Evolutionary conservation across 2,797 vertebrate species (phyloP).

Genomic region (Siniperca scherzeri): DNA sequence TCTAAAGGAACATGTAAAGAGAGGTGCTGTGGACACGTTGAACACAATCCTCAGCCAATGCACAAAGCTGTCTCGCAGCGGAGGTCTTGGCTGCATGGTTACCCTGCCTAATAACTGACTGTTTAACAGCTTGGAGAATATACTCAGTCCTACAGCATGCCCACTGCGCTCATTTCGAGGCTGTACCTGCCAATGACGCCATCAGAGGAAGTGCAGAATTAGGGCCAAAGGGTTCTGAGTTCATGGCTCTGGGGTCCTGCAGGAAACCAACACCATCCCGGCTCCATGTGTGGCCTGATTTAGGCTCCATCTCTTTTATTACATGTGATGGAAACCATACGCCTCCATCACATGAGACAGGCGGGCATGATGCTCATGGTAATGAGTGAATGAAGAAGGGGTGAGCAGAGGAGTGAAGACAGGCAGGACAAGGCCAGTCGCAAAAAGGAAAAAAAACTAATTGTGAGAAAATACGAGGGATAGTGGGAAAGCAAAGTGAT

Average conservation of each 20-base stretch:
- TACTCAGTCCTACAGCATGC: constrained; percentile 29
- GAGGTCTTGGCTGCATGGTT: constrained; percentile 57
- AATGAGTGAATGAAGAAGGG: constrained; percentile 33
- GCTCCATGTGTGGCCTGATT: constrained; percentile 79
- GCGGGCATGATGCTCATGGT: constrained; percentile 36
- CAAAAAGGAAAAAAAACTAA: background rate
- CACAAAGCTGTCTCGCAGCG: constrained; percentile 19
- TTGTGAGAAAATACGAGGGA: constrained; percentile 10
- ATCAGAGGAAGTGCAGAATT: constrained; percentile 59
- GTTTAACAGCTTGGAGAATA: constrained; percentile 50
- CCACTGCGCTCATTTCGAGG: constrained; percentile 30
- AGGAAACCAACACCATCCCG: constrained; percentile 65
- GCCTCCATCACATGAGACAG: constrained; percentile 57
- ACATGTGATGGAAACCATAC: constrained; percentile 78
- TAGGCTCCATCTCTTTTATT: constrained; percentile 69
- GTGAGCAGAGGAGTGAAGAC: constrained; percentile 31
- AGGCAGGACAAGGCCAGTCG: constrained; percentile 27
- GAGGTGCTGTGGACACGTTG: constrained; percentile 4
- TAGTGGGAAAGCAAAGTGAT: background rate
- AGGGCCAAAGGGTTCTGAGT: constrained; percentile 59
- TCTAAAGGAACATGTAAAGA: background rate
- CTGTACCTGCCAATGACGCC: constrained; percentile 69
- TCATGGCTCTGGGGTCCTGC: constrained; percentile 64
- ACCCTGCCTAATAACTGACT: constrained; percentile 33
- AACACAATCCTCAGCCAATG: constrained; percentile 11